Evolutionary conservation across 1,140 invertebrate species (phyloP).

Genomic region (Goniozus legneri): DNA sequence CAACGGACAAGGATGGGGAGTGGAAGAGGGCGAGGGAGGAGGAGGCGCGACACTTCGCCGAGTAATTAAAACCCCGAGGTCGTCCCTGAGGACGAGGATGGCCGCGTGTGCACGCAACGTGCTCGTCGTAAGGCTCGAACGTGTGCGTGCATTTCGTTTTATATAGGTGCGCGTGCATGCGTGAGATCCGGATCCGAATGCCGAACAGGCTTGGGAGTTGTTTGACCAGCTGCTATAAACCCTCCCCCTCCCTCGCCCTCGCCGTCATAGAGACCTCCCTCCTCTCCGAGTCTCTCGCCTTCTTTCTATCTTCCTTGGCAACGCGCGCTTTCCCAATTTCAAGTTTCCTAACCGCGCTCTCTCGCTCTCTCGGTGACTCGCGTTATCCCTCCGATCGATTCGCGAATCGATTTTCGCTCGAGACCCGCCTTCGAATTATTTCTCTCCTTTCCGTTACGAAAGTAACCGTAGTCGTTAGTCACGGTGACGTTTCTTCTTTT

Average conservation of each 20-base stretch:
- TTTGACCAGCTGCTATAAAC: conserved; percentile 31
- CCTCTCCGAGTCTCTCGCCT: background rate
- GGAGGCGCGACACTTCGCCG: conserved; percentile 14
- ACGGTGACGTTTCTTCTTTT: too few relatives aligned
- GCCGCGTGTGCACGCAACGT: background rate
- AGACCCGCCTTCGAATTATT: too few relatives aligned
- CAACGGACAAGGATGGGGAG: conserved; percentile 18
- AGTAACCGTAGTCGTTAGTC: too few relatives aligned
- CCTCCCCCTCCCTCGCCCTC: conserved; percentile 2
- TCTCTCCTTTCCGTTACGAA: too few relatives aligned
- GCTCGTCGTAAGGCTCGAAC: background rate
- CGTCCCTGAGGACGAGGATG: conserved; percentile 21
- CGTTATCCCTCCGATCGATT: background rate
- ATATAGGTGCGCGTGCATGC: background rate
- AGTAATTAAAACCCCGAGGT: conserved; percentile 22
- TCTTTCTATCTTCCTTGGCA: conserved; percentile 6
- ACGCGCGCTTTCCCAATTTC: conserved; percentile 15
- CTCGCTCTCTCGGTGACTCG: background rate
- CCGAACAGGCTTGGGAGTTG: conserved; percentile 31
- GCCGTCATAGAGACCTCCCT: conserved; percentile 3
- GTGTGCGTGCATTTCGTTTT: background rate
- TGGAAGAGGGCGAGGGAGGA: conserved; percentile 23
- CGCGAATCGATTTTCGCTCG: background rate
- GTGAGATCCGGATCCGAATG: conserved; percentile 16
- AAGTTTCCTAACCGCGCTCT: background rate